A percentile compares a stretch with the other conserved stretches of the same genome.
Evolutionary conservation across 2,113 vertebrate species (phyloP).

Genomic region (Panurus biarmicus): DNA sequence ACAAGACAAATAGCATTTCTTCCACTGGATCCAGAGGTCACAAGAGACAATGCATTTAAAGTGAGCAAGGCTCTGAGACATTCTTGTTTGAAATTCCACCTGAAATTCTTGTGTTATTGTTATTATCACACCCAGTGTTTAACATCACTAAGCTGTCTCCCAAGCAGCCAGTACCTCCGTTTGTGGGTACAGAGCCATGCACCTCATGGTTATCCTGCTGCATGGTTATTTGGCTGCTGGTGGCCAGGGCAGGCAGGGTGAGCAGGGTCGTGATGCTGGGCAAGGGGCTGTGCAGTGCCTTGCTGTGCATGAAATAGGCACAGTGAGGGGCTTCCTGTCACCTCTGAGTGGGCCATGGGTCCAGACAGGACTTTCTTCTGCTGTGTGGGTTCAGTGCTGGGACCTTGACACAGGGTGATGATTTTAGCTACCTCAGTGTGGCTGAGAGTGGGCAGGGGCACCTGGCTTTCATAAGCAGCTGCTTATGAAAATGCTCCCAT

Average conservation of each 20-base stretch:
- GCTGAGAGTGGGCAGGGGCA: fast-evolving
- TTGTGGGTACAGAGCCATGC: background rate
- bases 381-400: fast-evolving
- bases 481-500: background rate
- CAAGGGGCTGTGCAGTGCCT: background rate
- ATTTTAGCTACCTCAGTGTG: background rate
- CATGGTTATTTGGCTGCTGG: background rate
- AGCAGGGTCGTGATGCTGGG: background rate
- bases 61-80: background rate
- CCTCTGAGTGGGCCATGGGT: fast-evolving
- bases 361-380: background rate
- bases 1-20: background rate
- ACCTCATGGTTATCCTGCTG: fast-evolving
- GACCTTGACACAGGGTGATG: background rate
- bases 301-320: background rate
- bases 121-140: background rate
- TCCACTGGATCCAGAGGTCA: background rate
- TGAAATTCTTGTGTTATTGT: background rate
- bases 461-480: background rate
- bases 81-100: background rate
- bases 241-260: background rate
- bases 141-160: background rate
- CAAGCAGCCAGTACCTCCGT: background rate
- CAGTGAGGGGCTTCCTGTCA: fast-evolving
- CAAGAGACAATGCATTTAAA: background rate